Evolutionary conservation across 2,888 invertebrate genomes (phyloP).

Genomic region (Lochmaea capreae): DNA sequence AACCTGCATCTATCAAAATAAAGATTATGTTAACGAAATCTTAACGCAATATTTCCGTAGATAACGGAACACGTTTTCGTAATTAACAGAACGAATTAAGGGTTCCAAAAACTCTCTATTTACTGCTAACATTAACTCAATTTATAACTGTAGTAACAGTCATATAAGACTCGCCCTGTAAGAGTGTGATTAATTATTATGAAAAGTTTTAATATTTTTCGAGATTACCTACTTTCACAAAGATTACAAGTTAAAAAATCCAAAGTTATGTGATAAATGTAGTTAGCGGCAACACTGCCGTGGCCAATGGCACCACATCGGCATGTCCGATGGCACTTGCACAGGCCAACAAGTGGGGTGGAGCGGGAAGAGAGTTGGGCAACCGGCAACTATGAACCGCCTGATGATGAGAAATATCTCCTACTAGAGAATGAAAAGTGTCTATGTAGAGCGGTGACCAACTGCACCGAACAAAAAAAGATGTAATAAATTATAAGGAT

Average conservation of each 20-base stretch:
- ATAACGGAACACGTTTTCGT: no score
- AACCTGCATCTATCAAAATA: no score
- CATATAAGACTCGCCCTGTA: no score
- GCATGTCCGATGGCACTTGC: slow-evolving; percentile 30
- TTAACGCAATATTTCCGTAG: no score
- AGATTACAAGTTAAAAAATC: neutral
- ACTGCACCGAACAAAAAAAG: slow-evolving; percentile 20
- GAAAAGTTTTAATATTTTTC: no score
- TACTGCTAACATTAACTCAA: no score
- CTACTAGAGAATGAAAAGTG: slow-evolving; percentile 26
- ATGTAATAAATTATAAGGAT: neutral
- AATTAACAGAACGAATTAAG: no score
- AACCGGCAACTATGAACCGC: slow-evolving; percentile 14
- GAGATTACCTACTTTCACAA: neutral
- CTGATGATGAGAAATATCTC: slow-evolving; percentile 19
- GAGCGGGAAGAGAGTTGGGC: slow-evolving; percentile 23
- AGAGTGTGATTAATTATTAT: no score
- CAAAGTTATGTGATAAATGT: neutral
- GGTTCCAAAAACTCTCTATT: no score
- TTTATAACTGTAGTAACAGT: no score
- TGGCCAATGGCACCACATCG: slow-evolving; percentile 30
- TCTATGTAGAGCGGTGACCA: slow-evolving; percentile 20
- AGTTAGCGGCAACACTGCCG: slow-evolving; percentile 8
- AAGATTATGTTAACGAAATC: no score
- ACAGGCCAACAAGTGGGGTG: slow-evolving; percentile 29